These are phyloP conservation scores for Phyllotreta cruciferae DNA, from an alignment of 2,888 invertebrate genomes.

Conservation along the genomic window DNA sequence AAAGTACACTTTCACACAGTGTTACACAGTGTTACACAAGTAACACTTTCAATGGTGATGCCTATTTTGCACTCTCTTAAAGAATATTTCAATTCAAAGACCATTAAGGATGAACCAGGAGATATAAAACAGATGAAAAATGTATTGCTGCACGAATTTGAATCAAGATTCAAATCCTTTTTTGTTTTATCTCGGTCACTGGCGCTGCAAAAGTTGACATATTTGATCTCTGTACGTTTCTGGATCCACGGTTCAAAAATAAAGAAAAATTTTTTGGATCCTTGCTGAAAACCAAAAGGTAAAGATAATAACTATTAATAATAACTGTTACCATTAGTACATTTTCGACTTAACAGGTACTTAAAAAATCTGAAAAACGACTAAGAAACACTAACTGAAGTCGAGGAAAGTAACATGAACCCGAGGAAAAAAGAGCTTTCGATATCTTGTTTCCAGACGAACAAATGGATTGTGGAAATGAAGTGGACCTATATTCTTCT, in stretches of 20 bases:
- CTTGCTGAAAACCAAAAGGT: conserved; percentile 22
- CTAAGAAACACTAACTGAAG: not conserved
- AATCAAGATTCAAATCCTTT: conserved; percentile 19
- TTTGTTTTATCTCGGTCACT: conserved; percentile 18
- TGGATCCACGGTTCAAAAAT: conserved; percentile 35
- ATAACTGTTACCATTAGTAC: no score
- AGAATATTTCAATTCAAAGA: conserved; percentile 32
- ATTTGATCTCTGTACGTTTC: conserved; percentile 30
- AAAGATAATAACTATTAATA: no score
- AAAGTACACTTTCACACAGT: no score
- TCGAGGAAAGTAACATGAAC: not conserved
- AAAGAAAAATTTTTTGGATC: conserved; percentile 31
- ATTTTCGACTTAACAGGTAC: no score
- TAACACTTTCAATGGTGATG: conserved; percentile 32
- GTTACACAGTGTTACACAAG: no score
- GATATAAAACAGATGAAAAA: conserved; percentile 22
- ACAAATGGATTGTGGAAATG: conserved; percentile 3
- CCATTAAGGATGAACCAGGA: conserved; percentile 12
- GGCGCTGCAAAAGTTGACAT: conserved; percentile 18
- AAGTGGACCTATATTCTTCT: conserved; percentile 31
- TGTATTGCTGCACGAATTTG: conserved; percentile 19
- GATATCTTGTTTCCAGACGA: conserved; percentile 32
- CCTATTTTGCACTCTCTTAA: conserved; percentile 26
- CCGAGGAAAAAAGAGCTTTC: conserved; percentile 32
- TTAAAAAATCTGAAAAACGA: conserved; percentile 23